Evolutionary conservation across 2,113 vertebrate genomes (phyloP), one percentile per base, ranked within the genome.

Genomic region (Charina bottae): DNA sequence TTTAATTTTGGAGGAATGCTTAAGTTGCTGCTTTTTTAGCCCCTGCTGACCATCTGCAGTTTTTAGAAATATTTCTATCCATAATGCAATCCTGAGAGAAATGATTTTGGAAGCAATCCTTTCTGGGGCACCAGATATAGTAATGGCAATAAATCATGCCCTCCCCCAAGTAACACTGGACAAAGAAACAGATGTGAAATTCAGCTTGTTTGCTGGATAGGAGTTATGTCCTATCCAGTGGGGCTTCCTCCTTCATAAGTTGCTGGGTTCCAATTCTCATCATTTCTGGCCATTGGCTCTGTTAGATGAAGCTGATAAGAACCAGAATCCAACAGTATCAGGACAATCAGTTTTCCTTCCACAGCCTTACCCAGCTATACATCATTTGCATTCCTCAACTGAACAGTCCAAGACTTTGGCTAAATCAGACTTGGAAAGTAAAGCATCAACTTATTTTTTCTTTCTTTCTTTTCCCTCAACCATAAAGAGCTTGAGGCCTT

Each of bases 381-480:
- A 49, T 15, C 49, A 89, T 90, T 55, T 56, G 53, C 68, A 56
- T 85, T 13, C 28, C 62, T 90, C 17, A 85, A 24, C 28, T 62
- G 15, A 72, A 15, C 55, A 26, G n/a, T 19, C 24, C 24, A 28
- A 55, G 11, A 10, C 13, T 33, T 24, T 91, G 85, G 91, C 21
- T 86, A 90, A 83, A 49, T 46, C 68, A 1, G 6, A 26, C 93
- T 94, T 86, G 46, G 64, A 26, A 8, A 62, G 89, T 21, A 83
- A 83, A 37, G 0, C 7, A 42, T 1, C 19, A 37, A 17, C 4
- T 87, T 6, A 3, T 1, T 24, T 46, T n/a, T n/a, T 46, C 87
- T 21, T 6, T 26, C 21, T 33, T 21, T 3, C 46, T 33, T 28
- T 23, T 11, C 0, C 10, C 1, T 19, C 33, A 53, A 33, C 17